phyloP scores from a whole-genome alignment of 2,797 vertebrate genomes.

The Dallia pectoralis region DNA sequence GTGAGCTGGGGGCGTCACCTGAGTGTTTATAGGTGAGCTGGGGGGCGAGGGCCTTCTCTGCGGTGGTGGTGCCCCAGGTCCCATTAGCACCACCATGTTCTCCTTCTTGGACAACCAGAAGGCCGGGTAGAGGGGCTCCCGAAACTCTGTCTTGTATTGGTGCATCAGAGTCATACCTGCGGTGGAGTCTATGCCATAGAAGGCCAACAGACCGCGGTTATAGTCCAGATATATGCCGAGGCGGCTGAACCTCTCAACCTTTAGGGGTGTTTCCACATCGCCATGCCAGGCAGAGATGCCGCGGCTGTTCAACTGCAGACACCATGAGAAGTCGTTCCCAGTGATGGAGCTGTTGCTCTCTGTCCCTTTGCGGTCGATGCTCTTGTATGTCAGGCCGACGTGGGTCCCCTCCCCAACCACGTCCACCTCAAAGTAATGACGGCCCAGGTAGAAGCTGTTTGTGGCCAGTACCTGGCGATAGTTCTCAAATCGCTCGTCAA shows the following conservation, averaged over 20 bases:
- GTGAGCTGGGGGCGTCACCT: conserved; percentile 27
- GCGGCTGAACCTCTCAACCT: conserved; percentile 60
- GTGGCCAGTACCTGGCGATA: conserved; percentile 77
- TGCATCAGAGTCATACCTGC: conserved; percentile 70
- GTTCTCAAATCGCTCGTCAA: conserved; percentile 74
- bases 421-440: conserved; percentile 80
- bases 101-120: conserved; percentile 87
- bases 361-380: conserved; percentile 73
- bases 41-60: conserved; percentile 64
- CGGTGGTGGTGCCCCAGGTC: conserved; percentile 55
- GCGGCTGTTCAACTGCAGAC: conserved; percentile 78
- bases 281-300: conserved; percentile 82
- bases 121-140: conserved; percentile 75
- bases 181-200: conserved; percentile 66
- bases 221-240: conserved; percentile 79
- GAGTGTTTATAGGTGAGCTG: conserved; percentile 41
- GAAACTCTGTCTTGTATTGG: conserved; percentile 71
- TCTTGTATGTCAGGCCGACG: conserved; percentile 78
- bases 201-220: conserved; percentile 63
- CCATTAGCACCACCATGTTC: conserved; percentile 67
- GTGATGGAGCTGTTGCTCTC: conserved; percentile 78
- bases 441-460: conserved; percentile 81
- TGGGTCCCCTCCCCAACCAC: conserved; percentile 74
- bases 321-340: conserved; percentile 82
- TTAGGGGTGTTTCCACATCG: conserved; percentile 72